Evolutionary conservation across 1,140 invertebrate genomes (phyloP), one percentile per base, ranked within the genome.

Genomic region (Lutraria rhynchaena): DNA sequence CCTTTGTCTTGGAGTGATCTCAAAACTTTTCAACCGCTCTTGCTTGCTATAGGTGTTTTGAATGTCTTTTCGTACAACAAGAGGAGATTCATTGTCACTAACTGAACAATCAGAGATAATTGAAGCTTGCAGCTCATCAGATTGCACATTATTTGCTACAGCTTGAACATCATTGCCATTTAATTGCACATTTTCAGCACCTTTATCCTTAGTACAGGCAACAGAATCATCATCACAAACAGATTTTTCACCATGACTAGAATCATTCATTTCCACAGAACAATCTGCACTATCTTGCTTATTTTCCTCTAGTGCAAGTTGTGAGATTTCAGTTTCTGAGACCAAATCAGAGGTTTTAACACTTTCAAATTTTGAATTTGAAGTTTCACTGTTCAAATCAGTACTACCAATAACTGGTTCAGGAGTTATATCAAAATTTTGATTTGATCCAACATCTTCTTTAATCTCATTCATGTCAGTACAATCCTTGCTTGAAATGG

Each of bases 61-160:
- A 22, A 76, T 71, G 74, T 86, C 85, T 55, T 86, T 84, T 9
- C 85, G 37, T 15, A 86, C 85, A 35, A 83, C 22, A 13, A 84
- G 74, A 29, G 77, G 69, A 7, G 76, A 71, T 71, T 81, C 83
- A 77, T 80, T 76, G 58, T 83, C 83, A 73, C 85, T 86, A 29
- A 82, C 0, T 63, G 58, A 51, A 65, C 27, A 49, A 63, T 63
- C 74, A 24, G 74, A 53, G 0, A 41, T 44, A 74, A 24, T 27
- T 24, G 41, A 33, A 22, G 44, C 13, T 58, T 55, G n/a, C 35
- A 46, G 33, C 44, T 60, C 55, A 22, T 58, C 37, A 31, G 71
- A 58, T 60, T 58, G 71, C 71, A 58, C 57, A n/a, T 55, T 55
- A 35, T 57, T 57, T 17, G 17, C 51, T 37, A 11, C 71, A 41